Evolutionary conservation across 2,797 vertebrate genomes (phyloP), one percentile per base, ranked within the genome.

Genomic region (Alfaro cultratus): DNA sequence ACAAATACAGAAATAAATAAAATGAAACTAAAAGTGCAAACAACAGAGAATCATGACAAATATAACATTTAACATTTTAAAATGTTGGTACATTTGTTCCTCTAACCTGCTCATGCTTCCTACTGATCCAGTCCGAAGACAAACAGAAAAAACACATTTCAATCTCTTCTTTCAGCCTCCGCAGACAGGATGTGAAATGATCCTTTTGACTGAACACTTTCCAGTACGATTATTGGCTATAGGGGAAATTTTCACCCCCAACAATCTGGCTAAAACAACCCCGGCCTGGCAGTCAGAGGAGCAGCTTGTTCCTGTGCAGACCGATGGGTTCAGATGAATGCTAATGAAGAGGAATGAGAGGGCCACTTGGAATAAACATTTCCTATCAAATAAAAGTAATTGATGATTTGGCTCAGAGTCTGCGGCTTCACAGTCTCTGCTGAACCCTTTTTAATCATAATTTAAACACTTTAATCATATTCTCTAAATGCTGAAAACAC

Each of bases 281-380:
- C 16, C 41, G 46, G 60, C 39, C 80, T 77, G 64, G 47, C 74
- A 57, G 49, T 76, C 29, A 51, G 46, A 51, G 36, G 45, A 46
- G 41, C 74, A 78, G 67, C 57, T n/a, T 81, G 76, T 70, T 70
- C 68, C 60, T 79, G 67, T 73, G 47, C 76, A 75, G 72, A 75
- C 62, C 26, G 23, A 51, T 74, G 75, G 46, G 45, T 47, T 57
- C 74, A 74, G 62, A 79, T 68, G 26, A 81, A 78, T 67, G 16
- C 57, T 75, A 76, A 79, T 79, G 67, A 73, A 76, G 36, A 26
- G 53, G 16, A 64, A 79, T 73, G 78, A 73, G 57, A 76, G 47
- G 21, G 4, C 75, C 45, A 71, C 47, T 80, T 77, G 31, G 73
- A 77, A 85, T 77, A 64, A 53, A 79, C 13, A 77, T 75, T 82